phyloP scores from a whole-genome alignment of 2,113 vertebrate genomes.

The Oxyura jamaicensis region DNA sequence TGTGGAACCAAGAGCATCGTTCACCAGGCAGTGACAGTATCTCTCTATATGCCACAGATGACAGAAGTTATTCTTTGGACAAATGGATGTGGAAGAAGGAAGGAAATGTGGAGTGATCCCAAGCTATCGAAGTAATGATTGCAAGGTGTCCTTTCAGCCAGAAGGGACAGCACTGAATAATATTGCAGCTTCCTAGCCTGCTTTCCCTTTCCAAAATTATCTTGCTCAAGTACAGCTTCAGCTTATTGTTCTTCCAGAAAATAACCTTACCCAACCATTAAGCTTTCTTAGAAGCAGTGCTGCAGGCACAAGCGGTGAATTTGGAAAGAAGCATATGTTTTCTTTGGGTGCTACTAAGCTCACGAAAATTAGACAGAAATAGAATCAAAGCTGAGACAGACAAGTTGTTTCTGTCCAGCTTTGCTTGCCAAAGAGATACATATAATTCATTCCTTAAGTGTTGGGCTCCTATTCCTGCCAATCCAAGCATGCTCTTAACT shows the following conservation, averaged over 20 bases:
- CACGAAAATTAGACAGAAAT: neutral
- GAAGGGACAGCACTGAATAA: neutral
- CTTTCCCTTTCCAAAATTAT: neutral
- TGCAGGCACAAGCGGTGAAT: neutral
- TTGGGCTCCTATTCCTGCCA: neutral
- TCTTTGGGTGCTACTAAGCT: neutral
- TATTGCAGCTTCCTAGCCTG: neutral
- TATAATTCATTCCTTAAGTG: neutral
- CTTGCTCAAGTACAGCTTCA: neutral
- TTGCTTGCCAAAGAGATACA: neutral
- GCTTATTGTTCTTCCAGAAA: neutral
- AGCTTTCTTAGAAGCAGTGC: neutral
- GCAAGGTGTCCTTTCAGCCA: neutral
- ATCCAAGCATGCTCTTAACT: neutral
- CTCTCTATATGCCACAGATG: neutral
- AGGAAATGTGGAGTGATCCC: neutral
- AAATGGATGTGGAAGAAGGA: neutral
- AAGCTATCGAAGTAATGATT: neutral
- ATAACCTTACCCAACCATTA: neutral
- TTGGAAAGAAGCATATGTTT: neutral
- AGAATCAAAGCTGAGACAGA: neutral
- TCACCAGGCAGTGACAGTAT: neutral
- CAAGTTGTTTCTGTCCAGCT: neutral
- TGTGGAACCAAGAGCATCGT: neutral
- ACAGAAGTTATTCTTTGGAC: neutral